Evolutionary conservation across 2,888 invertebrate species (phyloP), one percentile per base, ranked within the genome.

Genomic region (Autographa gamma): DNA sequence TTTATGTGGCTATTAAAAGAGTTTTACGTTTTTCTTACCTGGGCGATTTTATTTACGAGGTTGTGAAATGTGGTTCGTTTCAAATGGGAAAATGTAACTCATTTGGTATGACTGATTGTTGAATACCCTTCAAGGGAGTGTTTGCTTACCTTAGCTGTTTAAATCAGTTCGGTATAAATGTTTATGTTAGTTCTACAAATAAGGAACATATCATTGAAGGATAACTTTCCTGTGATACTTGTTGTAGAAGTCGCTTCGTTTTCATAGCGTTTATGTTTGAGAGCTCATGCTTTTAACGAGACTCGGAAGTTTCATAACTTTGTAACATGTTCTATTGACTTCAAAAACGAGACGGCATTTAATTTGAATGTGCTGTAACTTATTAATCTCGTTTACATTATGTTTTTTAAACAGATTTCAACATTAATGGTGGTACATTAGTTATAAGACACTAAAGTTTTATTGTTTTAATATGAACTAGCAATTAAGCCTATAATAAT

Each of bases 1-100:
- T 80, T 71, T 73, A 83, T 73, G 69, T 41, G 72, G 59, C 69
- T 59, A 72, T 76, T 68, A 71, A 74, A 76, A 66, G 69, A 71
- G 69, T 69, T 74, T 75, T 74, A 75, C 64, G 60, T 76, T 82
- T 71, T 64, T 61, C 70, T 69, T 71, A 69, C 65, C 64, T 66
- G 58, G 58, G 13, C 52, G 48, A 68, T 82, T 60, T 79, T 65
- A 59, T 71, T 67, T 68, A 69, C 19, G 66, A 60, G 63, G 48
- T 41, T 8, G 43, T 61, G 43, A 73, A 63, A 60, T 73, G 41
- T 69, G 48, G 63, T 64, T 48, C 60, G 63, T 72, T 60, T 66
- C 1, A 62, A 59, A 59, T 63, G 3, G 9, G 3, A 72, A 66
- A 54, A 80, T 66, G 58, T 43, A 48, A 7, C n/a, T 48, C 6